A percentile compares a stretch with the other conserved stretches of the same genome.
phyloP scores from a whole-genome alignment of 2,113 vertebrate species.

The Pantherophis guttatus region DNA sequence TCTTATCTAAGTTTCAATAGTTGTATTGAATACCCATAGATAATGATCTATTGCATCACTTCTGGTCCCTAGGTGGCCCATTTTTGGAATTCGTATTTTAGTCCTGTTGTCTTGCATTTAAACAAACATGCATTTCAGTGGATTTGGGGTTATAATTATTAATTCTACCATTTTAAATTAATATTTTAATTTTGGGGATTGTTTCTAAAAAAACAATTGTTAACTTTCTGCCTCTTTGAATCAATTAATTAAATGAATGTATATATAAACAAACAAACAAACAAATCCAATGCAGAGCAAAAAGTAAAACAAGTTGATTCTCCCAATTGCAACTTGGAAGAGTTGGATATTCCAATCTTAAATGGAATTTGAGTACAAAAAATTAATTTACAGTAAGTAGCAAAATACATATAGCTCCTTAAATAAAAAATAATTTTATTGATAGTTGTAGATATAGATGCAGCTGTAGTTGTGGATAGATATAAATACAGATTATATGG shows the following conservation, averaged over 20 bases:
- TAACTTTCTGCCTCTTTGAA: not conserved
- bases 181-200: not conserved
- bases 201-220: not conserved
- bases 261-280: too few species aligned
- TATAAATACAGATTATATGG: too few species aligned
- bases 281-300: not conserved
- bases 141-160: not conserved
- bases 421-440: too few species aligned
- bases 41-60: not conserved
- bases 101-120: not conserved
- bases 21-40: not conserved
- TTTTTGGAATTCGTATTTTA: not conserved
- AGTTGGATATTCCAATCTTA: not conserved
- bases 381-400: not conserved
- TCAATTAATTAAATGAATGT: not conserved
- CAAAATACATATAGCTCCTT: not conserved
- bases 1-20: not conserved
- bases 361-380: not conserved
- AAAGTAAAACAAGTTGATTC: not conserved
- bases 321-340: not conserved
- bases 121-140: not conserved
- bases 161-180: not conserved
- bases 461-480: too few species aligned
- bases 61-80: not conserved
- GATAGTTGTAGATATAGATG: too few species aligned